Evolutionary conservation across 2,888 invertebrate species (phyloP), one percentile per base, ranked within the genome.

Genomic region (Hyppa rectilinea): DNA sequence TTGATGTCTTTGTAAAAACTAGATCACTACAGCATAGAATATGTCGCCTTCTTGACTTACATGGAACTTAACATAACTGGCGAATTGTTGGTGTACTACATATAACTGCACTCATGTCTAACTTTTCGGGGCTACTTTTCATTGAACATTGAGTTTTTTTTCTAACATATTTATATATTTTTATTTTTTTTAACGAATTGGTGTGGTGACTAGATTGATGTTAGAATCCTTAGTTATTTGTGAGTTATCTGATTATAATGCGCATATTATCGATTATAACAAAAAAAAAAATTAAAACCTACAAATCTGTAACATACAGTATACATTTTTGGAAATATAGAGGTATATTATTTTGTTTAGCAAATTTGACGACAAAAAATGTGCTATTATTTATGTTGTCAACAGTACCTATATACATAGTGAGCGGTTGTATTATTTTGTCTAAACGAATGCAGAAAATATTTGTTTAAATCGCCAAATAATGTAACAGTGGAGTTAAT

Each of bases 371-470:
- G 23, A 12, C 1, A 23, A 14, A 43, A 4, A 29, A 14, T 5
- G 9, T n/a, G 0, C 0, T 38, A 0, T 17, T 0, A 7, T 12
- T 50, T 43, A 1, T n/a, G 14, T 50, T 40, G 55, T 38, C 29
- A 9, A 78, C 53, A 14, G 52, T 68, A 62, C 36, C 12, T 26
- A 26, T 67, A 60, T 45, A 26, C 70, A 60, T 45, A 31, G 23
- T 34, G 5, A 47, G 38, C 53, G 49, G 55, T 34, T 64, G 34
- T 38, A 60, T 59, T 52, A 77, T 64, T 72, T 58, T 70, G 67
- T 78, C 71, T 31, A 63, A 71, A 74, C 58, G 31, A 79, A 80
- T 71, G 5, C 70, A 49, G 12, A 58, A 61, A 70, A 79, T 80
- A 71, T 53, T 82, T 72, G 4, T 12, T 53, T 31, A 50, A 59